A percentile compares a stretch with the other conserved stretches of the same genome.
Conservation (phyloP, 2,888 invertebrate genomes). For the Aelia acuminata region DNA sequence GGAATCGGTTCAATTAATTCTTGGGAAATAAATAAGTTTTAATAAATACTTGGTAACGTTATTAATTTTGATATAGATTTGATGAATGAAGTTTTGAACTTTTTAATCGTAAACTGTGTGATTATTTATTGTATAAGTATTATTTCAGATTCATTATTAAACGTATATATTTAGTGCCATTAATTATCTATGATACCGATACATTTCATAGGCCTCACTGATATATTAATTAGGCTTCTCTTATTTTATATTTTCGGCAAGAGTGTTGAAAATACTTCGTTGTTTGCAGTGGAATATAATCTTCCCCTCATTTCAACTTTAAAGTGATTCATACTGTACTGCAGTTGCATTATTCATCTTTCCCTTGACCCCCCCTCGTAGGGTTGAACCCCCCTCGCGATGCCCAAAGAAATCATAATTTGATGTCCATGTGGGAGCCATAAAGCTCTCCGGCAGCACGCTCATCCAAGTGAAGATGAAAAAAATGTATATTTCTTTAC, state of each 20-base stretch:
- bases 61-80: too few relatives aligned
- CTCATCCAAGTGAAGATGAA: not conserved
- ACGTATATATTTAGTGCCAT: too few relatives aligned
- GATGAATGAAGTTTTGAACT: too few relatives aligned
- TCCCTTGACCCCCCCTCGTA: not conserved
- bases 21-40: too few relatives aligned
- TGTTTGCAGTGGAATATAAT: not conserved
- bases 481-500: constrained; percentile 20
- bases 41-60: too few relatives aligned
- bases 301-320: constrained; percentile 9
- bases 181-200: too few relatives aligned
- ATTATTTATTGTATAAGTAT: too few relatives aligned
- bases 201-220: too few relatives aligned
- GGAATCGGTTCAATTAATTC: too few relatives aligned
- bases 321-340: constrained; percentile 26
- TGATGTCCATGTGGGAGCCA: constrained; percentile 21
- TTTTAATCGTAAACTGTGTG: too few relatives aligned
- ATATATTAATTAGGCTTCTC: too few relatives aligned
- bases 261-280: not conserved
- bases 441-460: not conserved
- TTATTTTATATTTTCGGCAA: not conserved
- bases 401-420: constrained; percentile 28
- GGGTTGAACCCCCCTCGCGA: not conserved
- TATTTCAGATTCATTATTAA: too few relatives aligned
- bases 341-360: constrained; percentile 35